Evolutionary conservation across 2,888 invertebrate genomes (phyloP).

Genomic region (Pollenia amentaria): DNA sequence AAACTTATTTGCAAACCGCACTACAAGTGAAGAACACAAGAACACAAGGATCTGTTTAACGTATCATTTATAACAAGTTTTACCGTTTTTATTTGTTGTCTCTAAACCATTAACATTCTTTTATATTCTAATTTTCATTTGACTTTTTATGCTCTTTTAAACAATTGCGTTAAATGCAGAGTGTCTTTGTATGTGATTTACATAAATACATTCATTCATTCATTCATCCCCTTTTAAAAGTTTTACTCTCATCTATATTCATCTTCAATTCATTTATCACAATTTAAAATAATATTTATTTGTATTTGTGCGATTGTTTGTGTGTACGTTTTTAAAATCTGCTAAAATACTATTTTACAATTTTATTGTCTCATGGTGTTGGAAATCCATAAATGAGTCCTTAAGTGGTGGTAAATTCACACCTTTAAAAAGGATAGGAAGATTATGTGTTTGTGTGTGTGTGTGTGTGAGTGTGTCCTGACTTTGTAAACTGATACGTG

Average conservation of each 20-base stretch:
- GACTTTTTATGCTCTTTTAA: conserved; percentile 84
- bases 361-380: conserved; percentile 59
- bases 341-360: conserved; percentile 51
- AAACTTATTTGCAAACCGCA: conserved; percentile 10
- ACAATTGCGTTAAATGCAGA: conserved; percentile 78
- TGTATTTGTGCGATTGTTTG: conserved; percentile 40
- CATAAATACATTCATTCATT: conserved; percentile 74
- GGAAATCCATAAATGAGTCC: conserved; percentile 70
- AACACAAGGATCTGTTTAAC: conserved; percentile 66
- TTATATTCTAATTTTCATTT: conserved; percentile 75
- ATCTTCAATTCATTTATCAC: conserved; percentile 77
- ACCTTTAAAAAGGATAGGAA: conserved; percentile 54
- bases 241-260: conserved; percentile 62
- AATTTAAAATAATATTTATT: conserved; percentile 76
- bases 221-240: neutral
- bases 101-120: conserved; percentile 72
- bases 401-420: conserved; percentile 74
- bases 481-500: conserved; percentile 67
- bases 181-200: conserved; percentile 71
- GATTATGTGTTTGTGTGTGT: conserved; percentile 18
- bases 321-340: conserved; percentile 37
- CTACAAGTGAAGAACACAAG: conserved; percentile 47
- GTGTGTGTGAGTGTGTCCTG: conserved; percentile 1
- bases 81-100: conserved; percentile 65
- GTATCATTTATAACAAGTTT: conserved; percentile 71